These are phyloP conservation scores for Progne subis DNA, from an alignment of 2,113 vertebrate genomes.

Conservation along the genomic window DNA sequence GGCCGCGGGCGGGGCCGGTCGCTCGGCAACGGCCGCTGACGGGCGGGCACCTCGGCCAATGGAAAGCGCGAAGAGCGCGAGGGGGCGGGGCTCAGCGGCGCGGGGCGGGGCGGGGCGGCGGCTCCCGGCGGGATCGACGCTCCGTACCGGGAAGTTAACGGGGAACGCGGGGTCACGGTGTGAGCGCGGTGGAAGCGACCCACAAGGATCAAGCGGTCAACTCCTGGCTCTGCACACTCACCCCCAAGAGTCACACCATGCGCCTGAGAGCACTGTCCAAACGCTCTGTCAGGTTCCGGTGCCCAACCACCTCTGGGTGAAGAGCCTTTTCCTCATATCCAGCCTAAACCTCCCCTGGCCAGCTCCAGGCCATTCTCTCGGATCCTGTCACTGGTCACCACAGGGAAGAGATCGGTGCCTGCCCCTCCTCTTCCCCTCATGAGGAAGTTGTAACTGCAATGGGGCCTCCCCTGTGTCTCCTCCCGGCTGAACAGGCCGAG, in stretches of 20 bases:
- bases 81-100: background rate
- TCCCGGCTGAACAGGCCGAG: background rate
- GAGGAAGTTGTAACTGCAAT: fast-evolving
- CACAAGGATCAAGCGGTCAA: fast-evolving
- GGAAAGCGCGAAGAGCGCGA: fast-evolving
- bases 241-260: background rate
- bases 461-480: background rate
- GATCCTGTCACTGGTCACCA: background rate
- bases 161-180: fast-evolving
- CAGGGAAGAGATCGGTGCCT: background rate
- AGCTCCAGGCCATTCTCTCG: background rate
- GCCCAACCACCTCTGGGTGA: fast-evolving
- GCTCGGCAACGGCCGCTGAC: background rate
- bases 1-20: too few relatives aligned
- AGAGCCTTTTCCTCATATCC: background rate
- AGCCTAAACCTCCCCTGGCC: background rate
- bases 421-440: fast-evolving
- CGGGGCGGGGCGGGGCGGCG: background rate
- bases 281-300: background rate
- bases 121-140: fast-evolving
- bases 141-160: fast-evolving
- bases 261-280: background rate
- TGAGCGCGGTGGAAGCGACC: fast-evolving
- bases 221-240: background rate
- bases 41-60: background rate